Base-by-base conservation (phyloP, 2,113 vertebrate species). In the Cyphomyrus discorhynchus region DNA sequence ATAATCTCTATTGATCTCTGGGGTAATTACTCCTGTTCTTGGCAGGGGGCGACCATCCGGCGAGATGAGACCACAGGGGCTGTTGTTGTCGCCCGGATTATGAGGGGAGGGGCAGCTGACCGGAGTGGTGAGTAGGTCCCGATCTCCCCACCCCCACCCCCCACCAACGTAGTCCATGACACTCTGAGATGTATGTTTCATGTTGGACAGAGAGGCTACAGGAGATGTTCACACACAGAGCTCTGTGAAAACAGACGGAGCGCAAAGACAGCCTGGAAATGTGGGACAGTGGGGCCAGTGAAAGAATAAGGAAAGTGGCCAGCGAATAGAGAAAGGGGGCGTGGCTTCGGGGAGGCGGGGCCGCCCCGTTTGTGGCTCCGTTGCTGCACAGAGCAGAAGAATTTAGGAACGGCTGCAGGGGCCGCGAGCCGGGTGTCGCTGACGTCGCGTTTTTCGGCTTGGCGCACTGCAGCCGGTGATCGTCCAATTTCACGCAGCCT, bases 21-120 rank as follows among this genome's bases (percentile, higher is more conserved):
- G 21, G 82, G 45, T 84, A 84, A 84, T 84, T 84, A 84, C 21
- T 84, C 24, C 87, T 77, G 74, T 94, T 74, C 90, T 0, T 93
- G 91, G 53, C 94, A 99, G 98, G 98, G 98, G 88, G 98, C 98
- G 52, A 99, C 98, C 80, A 99, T 99, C 94, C 96, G 98, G 83
- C 93, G 97, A 87, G 97, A 98, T 13, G 98, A 99, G 1, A 94
- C 95, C 13, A 97, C 97, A 0, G 97, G 98, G 47, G 95, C 97
- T 0, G 97, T 99, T 9, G 95, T 98, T 53, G 97, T 99, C 21
- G 98, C 98, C 17, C 95, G 98, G 89, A 98, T 99, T 94, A 99
- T 99, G 98, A 97, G 97, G 91, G 98, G 98, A 21, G 98, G 98
- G 0, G 98, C 98, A 1, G 98, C 98, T 1, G 98, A 99, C 93